These are phyloP conservation scores for Apoda limacodes DNA, from an alignment of 2,888 invertebrate species.

Conservation along the genomic window DNA sequence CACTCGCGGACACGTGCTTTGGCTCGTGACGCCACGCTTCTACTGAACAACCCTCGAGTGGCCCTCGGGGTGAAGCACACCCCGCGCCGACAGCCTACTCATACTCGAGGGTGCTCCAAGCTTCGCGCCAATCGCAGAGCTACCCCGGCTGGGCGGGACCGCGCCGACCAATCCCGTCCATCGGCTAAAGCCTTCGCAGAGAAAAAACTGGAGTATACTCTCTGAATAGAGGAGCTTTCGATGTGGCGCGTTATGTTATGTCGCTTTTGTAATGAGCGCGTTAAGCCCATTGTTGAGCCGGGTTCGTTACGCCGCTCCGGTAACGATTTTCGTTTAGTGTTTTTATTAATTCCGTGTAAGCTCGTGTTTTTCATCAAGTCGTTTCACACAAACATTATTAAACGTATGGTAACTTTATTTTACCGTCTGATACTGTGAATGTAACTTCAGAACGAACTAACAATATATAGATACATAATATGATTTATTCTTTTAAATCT, in stretches of 20 bases:
- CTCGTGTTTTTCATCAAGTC: no score
- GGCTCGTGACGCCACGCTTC: slow-evolving; percentile 58
- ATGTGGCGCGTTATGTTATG: slow-evolving; percentile 66
- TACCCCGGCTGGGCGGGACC: slow-evolving; percentile 49
- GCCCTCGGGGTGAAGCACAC: slow-evolving; percentile 67
- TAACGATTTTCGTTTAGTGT: slow-evolving; percentile 69
- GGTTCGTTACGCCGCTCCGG: slow-evolving; percentile 64
- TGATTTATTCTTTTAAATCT: no score
- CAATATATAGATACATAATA: no score
- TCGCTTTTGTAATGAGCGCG: slow-evolving; percentile 69
- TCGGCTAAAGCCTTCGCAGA: slow-evolving; percentile 49
- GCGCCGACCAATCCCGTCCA: slow-evolving; percentile 39
- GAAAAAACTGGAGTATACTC: slow-evolving; percentile 66
- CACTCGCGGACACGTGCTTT: slow-evolving; percentile 62
- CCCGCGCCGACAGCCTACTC: slow-evolving; percentile 68
- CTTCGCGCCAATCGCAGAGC: slow-evolving; percentile 45
- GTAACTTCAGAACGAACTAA: no score
- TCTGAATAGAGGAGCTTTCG: slow-evolving; percentile 67
- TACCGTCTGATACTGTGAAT: no score
- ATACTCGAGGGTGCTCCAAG: slow-evolving; percentile 65
- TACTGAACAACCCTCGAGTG: slow-evolving; percentile 70
- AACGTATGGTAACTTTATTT: no score
- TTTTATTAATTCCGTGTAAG: slow-evolving; percentile 64
- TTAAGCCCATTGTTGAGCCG: slow-evolving; percentile 68
- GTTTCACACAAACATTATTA: no score